Base-by-base conservation (phyloP, 2,888 invertebrate species). In the Pollenia angustigena region DNA sequence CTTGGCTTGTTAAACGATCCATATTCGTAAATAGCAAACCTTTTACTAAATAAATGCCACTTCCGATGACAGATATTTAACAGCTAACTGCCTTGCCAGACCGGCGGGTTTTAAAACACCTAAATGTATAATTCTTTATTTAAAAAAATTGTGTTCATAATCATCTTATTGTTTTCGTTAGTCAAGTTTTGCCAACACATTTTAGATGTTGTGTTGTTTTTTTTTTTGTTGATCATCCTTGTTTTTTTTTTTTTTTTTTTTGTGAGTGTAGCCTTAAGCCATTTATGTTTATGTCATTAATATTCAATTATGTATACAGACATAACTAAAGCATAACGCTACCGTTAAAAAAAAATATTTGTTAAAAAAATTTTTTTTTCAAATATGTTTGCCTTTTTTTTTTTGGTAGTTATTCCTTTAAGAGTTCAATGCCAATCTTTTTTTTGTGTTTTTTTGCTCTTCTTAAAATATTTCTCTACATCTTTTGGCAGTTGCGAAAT, bases 371-470 rank as follows among this genome's bases (percentile, higher is more conserved):
- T 50, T 62, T 89, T 89, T 42, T 88, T 89, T 88, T 89, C 85
- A 86, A 86, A 66, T 52, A 87, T 32, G 32, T 1, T 32, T 32
- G 32, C 1, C 82, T 46, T 74, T 50, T 87, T 87, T 76, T 83
- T 88, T 48, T 72, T 72, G 8, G 32, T 64, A 23, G 2, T 2
- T 23, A 44, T 71, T 79, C 76, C 89, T 90, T 91, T 85, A 85
- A 89, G 90, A 90, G 91, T 89, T 90, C 91, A 91, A 90, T 91
- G 91, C 90, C 91, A 90, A 91, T 89, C 87, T 89, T 88, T 79
- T 78, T 54, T 88, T 64, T 66, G 16, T 64, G 23, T 40, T 40
- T 62, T 64, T 80, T 81, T 56, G n/a, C 16, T 83, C 85, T 88
- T 89, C 85, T 84, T 81, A 54, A 4, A 62, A 46, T 68, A 75